phyloP scores from a whole-genome alignment of 2,113 vertebrate species.

The Amazona vittata region DNA sequence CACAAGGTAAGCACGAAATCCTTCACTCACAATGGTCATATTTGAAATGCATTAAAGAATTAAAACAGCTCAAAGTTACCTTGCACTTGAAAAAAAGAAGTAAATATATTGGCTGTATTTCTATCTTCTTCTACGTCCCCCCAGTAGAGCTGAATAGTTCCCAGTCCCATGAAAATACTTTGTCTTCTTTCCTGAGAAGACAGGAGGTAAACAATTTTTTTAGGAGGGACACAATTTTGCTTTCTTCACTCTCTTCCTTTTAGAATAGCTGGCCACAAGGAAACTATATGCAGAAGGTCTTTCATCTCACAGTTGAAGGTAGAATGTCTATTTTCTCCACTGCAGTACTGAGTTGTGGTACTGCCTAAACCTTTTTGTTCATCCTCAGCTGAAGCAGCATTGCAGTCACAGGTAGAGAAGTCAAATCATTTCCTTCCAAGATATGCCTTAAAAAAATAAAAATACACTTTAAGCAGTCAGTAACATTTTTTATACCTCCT shows the following conservation, averaged over 20 bases:
- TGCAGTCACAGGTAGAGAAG: not conserved
- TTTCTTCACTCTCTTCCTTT: not conserved
- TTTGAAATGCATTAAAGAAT: not conserved
- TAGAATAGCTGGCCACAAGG: not conserved
- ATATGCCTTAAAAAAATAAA: not conserved
- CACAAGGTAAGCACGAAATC: not conserved
- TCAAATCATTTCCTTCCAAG: not conserved
- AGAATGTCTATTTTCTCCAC: not conserved
- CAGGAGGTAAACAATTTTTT: not conserved
- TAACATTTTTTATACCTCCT: not conserved
- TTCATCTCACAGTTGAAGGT: not conserved
- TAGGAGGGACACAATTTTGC: not conserved
- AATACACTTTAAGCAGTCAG: not conserved
- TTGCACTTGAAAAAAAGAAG: not conserved
- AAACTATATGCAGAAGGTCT: not conserved
- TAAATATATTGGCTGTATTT: not conserved
- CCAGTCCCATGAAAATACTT: not conserved
- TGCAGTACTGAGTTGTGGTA: not conserved
- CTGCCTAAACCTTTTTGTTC: not conserved
- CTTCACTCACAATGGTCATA: not conserved
- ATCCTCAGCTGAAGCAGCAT: not conserved
- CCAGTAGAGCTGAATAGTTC: not conserved
- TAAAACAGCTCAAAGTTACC: not conserved
- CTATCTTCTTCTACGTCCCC: not conserved
- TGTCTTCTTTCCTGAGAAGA: not conserved